A percentile compares a stretch with the other conserved stretches of the same genome.
These are phyloP conservation scores for Hofmannophila pseudospretella DNA, from an alignment of 2,888 invertebrate species.

Conservation along the genomic window DNA sequence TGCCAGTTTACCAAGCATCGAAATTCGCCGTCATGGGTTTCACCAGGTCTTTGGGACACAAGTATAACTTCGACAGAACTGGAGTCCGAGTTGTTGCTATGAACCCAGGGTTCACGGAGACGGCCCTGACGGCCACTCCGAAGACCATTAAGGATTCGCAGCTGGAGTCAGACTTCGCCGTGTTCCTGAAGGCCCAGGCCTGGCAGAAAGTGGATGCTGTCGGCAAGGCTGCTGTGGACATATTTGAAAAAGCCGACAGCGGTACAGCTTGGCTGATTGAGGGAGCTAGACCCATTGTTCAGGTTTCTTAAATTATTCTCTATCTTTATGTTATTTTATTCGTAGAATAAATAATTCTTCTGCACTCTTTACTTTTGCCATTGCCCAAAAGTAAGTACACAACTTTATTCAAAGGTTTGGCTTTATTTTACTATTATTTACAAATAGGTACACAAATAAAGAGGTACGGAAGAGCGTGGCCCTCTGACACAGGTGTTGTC, in stretches of 20 bases:
- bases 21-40: constrained; percentile 77
- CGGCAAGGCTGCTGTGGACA: constrained; percentile 38
- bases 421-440: no score
- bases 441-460: no score
- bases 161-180: constrained; percentile 10
- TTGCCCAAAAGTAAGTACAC: no score
- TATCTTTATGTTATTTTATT: no score
- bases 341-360: no score
- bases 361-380: no score
- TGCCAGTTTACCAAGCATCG: constrained; percentile 79
- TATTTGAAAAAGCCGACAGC: constrained; percentile 55
- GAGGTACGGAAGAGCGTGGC: no score
- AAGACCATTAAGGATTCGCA: constrained; percentile 19
- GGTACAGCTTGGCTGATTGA: constrained; percentile 75
- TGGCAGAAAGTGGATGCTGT: constrained; percentile 46
- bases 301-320: constrained; percentile 20
- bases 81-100: constrained; percentile 73
- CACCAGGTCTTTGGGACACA: constrained; percentile 63
- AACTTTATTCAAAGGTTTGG: no score
- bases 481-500: no score
- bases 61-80: constrained; percentile 55
- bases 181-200: constrained; percentile 17
- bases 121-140: constrained; percentile 27
- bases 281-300: constrained; percentile 47
- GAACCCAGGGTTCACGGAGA: constrained; percentile 74